These are phyloP conservation scores for Syrphus vitripennis DNA, from an alignment of 2,888 invertebrate genomes.

Conservation along the genomic window DNA sequence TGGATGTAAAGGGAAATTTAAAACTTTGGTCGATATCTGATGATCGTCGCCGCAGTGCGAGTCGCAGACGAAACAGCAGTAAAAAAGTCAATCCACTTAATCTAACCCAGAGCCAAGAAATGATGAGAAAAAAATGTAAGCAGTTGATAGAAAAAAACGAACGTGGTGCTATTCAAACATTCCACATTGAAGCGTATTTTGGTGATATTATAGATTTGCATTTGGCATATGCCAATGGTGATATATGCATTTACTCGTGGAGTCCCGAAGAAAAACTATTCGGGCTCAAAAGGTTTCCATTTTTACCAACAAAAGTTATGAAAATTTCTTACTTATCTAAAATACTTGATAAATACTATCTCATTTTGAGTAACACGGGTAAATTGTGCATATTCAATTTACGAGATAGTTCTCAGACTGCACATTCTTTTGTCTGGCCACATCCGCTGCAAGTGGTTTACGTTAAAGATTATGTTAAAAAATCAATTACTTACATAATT, in stretches of 20 bases:
- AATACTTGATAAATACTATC: constrained; percentile 75
- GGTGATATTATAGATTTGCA: constrained; percentile 72
- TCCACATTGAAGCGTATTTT: constrained; percentile 65
- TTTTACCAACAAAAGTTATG: constrained; percentile 69
- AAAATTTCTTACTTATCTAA: constrained; percentile 75
- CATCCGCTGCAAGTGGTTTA: constrained; percentile 66
- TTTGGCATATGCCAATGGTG: constrained; percentile 76
- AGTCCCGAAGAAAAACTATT: constrained; percentile 73
- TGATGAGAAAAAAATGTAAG: constrained; percentile 58
- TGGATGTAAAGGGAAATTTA: constrained; percentile 77
- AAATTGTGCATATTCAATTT: constrained; percentile 75
- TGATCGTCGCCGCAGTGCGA: constrained; percentile 73
- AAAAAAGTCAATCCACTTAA: constrained; percentile 70
- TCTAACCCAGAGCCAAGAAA: constrained; percentile 52
- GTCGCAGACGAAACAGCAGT: constrained; percentile 72
- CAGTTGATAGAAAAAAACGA: constrained; percentile 68
- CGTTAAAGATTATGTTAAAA: constrained; percentile 53
- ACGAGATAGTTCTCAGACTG: constrained; percentile 72
- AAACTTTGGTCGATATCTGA: constrained; percentile 77
- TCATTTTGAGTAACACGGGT: constrained; percentile 74
- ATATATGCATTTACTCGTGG: constrained; percentile 77
- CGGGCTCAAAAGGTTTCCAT: constrained; percentile 68
- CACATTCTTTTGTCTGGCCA: constrained; percentile 73
- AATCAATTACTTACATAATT: constrained; percentile 57
- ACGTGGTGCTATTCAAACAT: constrained; percentile 68